phyloP scores from a whole-genome alignment of 2,113 vertebrate species.

The Okapia johnstoni region DNA sequence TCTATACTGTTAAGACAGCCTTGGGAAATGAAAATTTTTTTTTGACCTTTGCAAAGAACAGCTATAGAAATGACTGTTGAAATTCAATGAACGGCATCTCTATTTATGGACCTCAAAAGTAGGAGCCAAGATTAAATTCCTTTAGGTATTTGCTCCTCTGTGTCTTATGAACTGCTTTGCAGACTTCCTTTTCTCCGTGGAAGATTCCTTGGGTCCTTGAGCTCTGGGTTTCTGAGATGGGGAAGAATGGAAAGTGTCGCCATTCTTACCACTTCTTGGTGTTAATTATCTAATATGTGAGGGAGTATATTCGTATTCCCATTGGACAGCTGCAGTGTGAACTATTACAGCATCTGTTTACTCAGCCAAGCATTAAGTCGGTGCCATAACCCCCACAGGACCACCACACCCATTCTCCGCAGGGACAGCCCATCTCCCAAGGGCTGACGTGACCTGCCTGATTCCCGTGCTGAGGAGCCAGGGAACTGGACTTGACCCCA shows the following conservation, averaged over 20 bases:
- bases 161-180: neutral
- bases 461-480: fast-evolving
- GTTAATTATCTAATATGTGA: fast-evolving
- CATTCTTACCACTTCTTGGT: neutral
- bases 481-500: neutral
- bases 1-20: neutral
- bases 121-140: neutral
- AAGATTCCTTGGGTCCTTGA: neutral
- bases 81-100: neutral
- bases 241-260: neutral
- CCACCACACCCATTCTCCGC: neutral
- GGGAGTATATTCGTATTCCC: fast-evolving
- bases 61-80: neutral
- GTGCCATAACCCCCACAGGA: neutral
- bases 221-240: neutral
- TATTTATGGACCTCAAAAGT: neutral
- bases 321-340: fast-evolving
- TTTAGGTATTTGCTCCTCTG: neutral
- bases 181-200: neutral
- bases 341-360: fast-evolving
- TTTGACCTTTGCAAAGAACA: slow-evolving; percentile 40
- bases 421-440: fast-evolving
- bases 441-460: neutral
- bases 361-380: neutral
- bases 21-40: neutral